Conservation (phyloP, 2,797 vertebrate genomes). For the Falco naumanni region DNA sequence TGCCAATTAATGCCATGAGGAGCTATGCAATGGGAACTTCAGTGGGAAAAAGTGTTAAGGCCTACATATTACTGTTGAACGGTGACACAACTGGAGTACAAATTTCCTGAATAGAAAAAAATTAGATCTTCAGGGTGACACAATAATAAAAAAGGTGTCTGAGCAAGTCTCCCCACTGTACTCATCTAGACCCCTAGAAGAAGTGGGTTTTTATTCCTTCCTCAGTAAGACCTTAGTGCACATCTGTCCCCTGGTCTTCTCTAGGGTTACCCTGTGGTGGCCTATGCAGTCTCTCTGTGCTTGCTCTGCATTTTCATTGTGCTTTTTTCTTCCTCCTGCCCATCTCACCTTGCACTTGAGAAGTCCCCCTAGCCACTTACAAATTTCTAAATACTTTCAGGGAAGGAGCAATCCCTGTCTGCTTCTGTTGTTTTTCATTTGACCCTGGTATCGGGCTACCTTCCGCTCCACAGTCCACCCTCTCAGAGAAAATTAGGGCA, state of each 20-base stretch:
- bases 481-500: not conserved
- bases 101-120: not conserved
- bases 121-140: not conserved
- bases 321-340: not conserved
- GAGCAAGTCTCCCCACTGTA: not conserved
- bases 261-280: not conserved
- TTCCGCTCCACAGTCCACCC: not conserved
- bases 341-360: not conserved
- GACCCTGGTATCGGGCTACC: not conserved
- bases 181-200: not conserved
- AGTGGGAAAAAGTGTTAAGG: not conserved
- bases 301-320: not conserved
- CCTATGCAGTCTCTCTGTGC: not conserved
- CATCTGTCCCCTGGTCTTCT: not conserved
- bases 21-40: not conserved
- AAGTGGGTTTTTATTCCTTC: not conserved
- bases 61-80: rapidly evolving
- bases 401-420: not conserved
- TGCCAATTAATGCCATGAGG: not conserved
- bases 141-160: not conserved
- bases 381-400: not conserved
- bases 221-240: not conserved
- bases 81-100: not conserved
- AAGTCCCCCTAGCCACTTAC: not conserved
- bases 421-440: not conserved